Base-by-base conservation (phyloP, 2,113 vertebrate species). In the Promerops cafer region DNA sequence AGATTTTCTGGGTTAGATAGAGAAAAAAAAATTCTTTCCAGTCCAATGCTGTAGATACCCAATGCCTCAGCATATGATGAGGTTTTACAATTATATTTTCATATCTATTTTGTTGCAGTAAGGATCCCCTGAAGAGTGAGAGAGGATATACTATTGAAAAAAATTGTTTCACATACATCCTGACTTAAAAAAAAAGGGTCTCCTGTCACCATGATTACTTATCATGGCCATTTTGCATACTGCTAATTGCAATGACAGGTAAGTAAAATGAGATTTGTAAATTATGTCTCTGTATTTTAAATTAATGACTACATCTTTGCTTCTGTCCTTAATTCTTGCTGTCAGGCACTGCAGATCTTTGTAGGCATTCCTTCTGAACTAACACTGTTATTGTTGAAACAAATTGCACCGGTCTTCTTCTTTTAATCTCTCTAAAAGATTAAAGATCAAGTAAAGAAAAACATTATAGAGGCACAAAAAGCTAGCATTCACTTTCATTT, bases 381-480 rank as follows among this genome's bases (percentile, higher is more conserved):
- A 94, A 56, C 40, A 78, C 30, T 84, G 40, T 82, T 95, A 45
- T 92, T 24, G 3, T 53, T 68, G 87, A 68, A 92, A 94, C 24
- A 84, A 92, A 93, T 87, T 85, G 45, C 37, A 65, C 5, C 2
- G 7, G n/a, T 85, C 68, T 80, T 83, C 61, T 78, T 89, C 78
- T 93, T 84, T 93, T 91, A 84, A 93, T 93, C 23, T 91, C 44
- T 54, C 65, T 60, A 39, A 78, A 77, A 95, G 57, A 75, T 89
- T 93, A 90, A 92, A 82, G 80, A 81, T 78, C 72, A 72, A 56
- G 77, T 89, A 75, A 92, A 88, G 68, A 77, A 75, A 16, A 77
- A 57, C 35, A 56, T 81, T 77, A 56, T 50, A 89, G 70, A 75
- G 70, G 22, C 45, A 71, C 31, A 78, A 83, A 94, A 95, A 77